A percentile compares a stretch with the other conserved stretches of the same genome.
These are phyloP conservation scores for Oscheius myriophilus DNA, from an alignment of 2,888 invertebrate species.

Conservation along the genomic window DNA sequence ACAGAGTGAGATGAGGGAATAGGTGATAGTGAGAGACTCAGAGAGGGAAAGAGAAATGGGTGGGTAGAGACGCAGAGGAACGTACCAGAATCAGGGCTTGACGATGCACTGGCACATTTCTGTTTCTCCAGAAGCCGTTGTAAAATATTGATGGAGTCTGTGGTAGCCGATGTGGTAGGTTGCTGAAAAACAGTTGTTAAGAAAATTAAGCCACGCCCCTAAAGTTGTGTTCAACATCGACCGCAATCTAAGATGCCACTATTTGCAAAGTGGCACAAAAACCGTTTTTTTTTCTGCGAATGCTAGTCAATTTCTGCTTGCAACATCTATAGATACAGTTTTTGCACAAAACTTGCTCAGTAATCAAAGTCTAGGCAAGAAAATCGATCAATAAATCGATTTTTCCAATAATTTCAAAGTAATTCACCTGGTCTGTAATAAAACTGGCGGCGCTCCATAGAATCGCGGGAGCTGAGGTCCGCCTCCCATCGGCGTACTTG, in stretches of 20 bases:
- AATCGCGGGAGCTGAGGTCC: conserved; percentile 62
- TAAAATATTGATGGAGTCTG: conserved; percentile 28
- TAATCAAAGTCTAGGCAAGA: not conserved
- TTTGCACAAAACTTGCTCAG: no score
- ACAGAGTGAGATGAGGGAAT: no score
- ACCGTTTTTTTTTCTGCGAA: no score
- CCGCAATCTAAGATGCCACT: not conserved
- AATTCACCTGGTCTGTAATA: conserved; percentile 29
- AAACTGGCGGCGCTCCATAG: conserved; percentile 53
- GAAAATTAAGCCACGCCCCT: not conserved
- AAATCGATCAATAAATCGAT: not conserved
- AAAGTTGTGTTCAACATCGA: no score
- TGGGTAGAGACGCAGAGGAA: not conserved
- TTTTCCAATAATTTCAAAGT: not conserved
- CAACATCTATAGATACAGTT: no score
- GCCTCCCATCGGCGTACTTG: conserved; percentile 53
- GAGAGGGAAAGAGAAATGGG: no score
- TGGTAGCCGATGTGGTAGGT: conserved; percentile 8
- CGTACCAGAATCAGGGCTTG: conserved; percentile 29
- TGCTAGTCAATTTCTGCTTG: no score
- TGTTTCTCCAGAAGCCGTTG: conserved; percentile 28
- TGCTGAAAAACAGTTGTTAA: not conserved
- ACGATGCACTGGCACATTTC: conserved; percentile 28
- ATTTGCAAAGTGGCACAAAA: not conserved
- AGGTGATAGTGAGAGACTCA: no score